Conservation (phyloP, 2,113 vertebrate genomes). For the Rallus limicola region DNA sequence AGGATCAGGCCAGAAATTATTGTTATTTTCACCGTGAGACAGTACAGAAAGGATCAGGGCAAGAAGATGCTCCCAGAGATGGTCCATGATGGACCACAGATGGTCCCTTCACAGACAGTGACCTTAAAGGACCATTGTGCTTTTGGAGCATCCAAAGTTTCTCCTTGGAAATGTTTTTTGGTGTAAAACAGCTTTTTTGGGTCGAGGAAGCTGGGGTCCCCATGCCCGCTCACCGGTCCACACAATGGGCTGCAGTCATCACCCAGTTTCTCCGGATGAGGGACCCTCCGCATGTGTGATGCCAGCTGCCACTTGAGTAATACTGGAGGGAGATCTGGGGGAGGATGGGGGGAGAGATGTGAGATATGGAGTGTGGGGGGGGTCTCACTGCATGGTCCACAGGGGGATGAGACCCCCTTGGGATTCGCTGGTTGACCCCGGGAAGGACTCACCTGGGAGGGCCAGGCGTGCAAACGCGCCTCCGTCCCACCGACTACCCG, state of each 20-base stretch:
- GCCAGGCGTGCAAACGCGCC: slow-evolving; percentile 80
- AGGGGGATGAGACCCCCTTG: accelerated
- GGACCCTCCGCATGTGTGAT: slow-evolving; percentile 88
- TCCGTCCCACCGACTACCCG: slow-evolving; percentile 87
- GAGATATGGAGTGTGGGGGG: not conserved
- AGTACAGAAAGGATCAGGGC: accelerated
- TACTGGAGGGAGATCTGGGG: slow-evolving; percentile 85
- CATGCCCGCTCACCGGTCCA: slow-evolving; percentile 62
- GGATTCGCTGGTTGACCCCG: accelerated
- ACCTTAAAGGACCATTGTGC: accelerated
- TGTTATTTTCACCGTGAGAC: accelerated
- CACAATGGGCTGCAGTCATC: slow-evolving; percentile 89
- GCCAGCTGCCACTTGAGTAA: slow-evolving; percentile 59
- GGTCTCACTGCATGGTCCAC: accelerated
- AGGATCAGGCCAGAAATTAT: accelerated
- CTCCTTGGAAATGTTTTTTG: accelerated
- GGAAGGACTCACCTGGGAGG: slow-evolving; percentile 83
- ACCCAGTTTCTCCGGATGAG: slow-evolving; percentile 84
- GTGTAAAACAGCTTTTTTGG: not conserved
- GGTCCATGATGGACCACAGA: accelerated
- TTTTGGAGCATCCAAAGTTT: accelerated
- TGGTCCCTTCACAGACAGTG: accelerated
- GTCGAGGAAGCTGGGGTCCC: accelerated
- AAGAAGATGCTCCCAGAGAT: not conserved
- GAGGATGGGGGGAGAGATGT: no score